Percentiles rank a stretch among this genome's conserved stretches.
phyloP scores from a whole-genome alignment of 2,113 vertebrate genomes.

The Dipodomys ordii region DNA sequence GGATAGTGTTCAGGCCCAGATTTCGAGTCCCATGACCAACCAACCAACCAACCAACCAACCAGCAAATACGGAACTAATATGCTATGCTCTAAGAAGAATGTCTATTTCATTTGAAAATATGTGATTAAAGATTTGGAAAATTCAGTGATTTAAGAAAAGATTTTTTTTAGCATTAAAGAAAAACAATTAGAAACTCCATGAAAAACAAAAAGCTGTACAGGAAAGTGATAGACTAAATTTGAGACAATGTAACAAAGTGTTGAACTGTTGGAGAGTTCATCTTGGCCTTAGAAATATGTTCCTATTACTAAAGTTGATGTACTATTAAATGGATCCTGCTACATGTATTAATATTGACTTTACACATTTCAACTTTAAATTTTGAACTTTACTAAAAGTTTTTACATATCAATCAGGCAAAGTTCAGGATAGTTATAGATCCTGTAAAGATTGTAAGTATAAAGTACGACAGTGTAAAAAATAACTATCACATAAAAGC shows the following conservation, averaged over 20 bases:
- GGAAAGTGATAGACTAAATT: neutral
- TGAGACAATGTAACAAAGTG: neutral
- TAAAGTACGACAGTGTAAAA: neutral
- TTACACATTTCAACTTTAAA: neutral
- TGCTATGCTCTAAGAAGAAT: neutral
- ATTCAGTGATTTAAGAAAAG: neutral
- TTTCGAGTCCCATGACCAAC: no score
- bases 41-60: no score
- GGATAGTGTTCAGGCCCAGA: no score
- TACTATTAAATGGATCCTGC: neutral
- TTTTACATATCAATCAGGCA: neutral
- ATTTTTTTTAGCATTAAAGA: neutral
- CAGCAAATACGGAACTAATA: no score
- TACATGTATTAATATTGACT: neutral
- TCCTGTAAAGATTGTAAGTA: neutral
- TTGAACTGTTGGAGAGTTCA: neutral
- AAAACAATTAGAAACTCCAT: neutral
- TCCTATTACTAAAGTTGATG: neutral
- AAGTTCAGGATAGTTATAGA: neutral
- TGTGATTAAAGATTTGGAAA: neutral
- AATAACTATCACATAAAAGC: neutral
- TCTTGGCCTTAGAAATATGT: neutral
- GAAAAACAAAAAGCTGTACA: neutral
- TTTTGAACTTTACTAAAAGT: neutral
- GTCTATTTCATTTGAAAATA: neutral